Base-by-base conservation (phyloP, 37 sponge, comb jelly and placozoan species). In the Chondrosia reniformis region DNA sequence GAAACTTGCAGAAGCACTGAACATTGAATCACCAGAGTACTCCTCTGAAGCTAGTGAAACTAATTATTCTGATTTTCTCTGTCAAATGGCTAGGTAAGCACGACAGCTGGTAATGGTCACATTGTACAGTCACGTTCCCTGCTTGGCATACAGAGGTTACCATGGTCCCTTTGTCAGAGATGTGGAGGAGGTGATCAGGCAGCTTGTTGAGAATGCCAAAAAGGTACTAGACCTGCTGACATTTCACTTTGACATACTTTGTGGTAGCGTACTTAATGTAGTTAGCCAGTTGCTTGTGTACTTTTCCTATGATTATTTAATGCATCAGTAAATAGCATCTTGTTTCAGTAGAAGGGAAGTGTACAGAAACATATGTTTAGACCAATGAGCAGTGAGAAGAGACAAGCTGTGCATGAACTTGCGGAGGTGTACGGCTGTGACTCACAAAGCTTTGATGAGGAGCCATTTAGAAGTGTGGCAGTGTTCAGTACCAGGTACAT, bases 341-440 rank as follows among this genome's bases (percentile, higher is more conserved):
- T 56, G 7, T 6, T 28, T 56, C 2, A 28, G 7, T 56, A 56
- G 58, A 56, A 56, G 6, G n/a, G 25, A 4, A 6, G n/a, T 28
- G 25, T 28, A 28, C 58, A 56, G 27, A 24, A 56, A 6, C 58
- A 56, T 6, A 28, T 28, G 25, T 93, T 93, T 63, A 63, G 40
- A 27, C 78, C 83, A 0, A 90, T 90, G 88, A 81, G 81, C 56
- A 61, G 32, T 22, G 49, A 81, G 1, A 79, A 87, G 37, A 80
- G 95, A 30, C 75, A 75, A 42, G 31, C 81, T 15, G 49, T 94
- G 42, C 95, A 94, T 45, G 95, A 94, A 56, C 86, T 94, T 44
- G 85, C 91, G 4, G 77, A n/a, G 8, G 40, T 62, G 59, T 94
- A 87, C 75, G 75, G 62, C 46, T 83, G 84, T 64, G 72, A 86